phyloP scores from a whole-genome alignment of 2,888 invertebrate species.

The Quadroppia sp. region DNA sequence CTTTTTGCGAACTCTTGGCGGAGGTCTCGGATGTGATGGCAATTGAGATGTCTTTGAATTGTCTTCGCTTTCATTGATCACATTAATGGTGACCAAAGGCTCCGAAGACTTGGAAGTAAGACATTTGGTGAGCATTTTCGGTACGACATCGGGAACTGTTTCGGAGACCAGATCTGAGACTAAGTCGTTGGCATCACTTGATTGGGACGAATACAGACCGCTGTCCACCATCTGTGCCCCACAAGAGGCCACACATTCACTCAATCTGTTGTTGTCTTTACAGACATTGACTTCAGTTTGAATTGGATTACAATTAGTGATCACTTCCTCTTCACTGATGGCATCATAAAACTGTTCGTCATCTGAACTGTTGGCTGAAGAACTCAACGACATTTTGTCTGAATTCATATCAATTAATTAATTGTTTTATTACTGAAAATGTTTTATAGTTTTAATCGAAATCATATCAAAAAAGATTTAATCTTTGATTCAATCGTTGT shows the following conservation, averaged over 20 bases:
- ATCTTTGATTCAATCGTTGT: too few species aligned
- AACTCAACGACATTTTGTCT: background rate
- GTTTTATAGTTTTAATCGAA: background rate
- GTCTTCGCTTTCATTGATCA: background rate
- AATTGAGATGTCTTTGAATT: background rate
- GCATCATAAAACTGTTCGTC: slow-evolving; percentile 30
- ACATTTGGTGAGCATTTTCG: background rate
- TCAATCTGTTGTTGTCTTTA: background rate
- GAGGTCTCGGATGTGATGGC: slow-evolving; percentile 28
- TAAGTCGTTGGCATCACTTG: slow-evolving; percentile 35
- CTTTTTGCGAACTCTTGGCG: slow-evolving; percentile 34
- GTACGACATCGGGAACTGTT: slow-evolving; percentile 25
- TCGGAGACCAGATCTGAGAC: slow-evolving; percentile 21
- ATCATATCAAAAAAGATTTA: too few species aligned
- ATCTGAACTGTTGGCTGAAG: background rate
- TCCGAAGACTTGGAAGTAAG: background rate
- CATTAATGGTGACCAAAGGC: background rate
- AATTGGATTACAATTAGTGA: background rate
- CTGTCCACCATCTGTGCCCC: slow-evolving; percentile 32
- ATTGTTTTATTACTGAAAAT: background rate
- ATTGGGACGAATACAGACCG: slow-evolving; percentile 38
- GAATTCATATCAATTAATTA: too few species aligned
- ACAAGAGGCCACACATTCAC: background rate
- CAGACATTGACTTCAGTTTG: background rate
- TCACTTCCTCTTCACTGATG: slow-evolving; percentile 16